Conservation (phyloP, 2,888 invertebrate genomes). For the Tridacna crocea region DNA sequence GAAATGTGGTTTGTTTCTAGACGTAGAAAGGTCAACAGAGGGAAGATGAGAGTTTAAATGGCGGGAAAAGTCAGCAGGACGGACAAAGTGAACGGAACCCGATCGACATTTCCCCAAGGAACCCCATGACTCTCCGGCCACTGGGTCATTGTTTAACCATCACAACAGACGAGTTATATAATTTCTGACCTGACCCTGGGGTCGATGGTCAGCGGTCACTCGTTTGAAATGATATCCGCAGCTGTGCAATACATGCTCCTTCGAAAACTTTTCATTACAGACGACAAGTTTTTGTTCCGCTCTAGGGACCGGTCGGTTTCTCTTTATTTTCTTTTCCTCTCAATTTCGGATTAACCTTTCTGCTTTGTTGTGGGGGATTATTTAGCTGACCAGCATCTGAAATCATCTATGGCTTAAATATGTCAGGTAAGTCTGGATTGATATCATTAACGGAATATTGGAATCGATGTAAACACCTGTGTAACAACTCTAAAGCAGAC, state of each 20-base stretch:
- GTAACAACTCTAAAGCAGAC: no score
- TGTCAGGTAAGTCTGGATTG: conserved; percentile 1
- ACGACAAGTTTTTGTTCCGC: neutral
- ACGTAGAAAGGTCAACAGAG: no score
- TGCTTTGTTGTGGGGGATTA: neutral
- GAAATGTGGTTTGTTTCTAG: no score
- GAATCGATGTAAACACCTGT: no score
- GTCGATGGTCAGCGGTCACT: conserved; percentile 40
- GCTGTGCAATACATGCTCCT: conserved; percentile 3
- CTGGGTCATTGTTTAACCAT: conserved; percentile 45
- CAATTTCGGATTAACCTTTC: neutral
- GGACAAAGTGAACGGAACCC: no score
- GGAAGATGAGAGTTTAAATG: no score
- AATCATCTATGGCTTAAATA: neutral
- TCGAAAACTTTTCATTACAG: conserved; percentile 9
- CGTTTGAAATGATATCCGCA: conserved; percentile 26
- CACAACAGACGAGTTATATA: conserved; percentile 53
- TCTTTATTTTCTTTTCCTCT: neutral
- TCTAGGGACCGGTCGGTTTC: neutral
- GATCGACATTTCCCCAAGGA: conserved; percentile 18
- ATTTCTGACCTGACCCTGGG: conserved; percentile 47
- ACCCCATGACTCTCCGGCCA: conserved; percentile 52
- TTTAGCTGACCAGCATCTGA: neutral
- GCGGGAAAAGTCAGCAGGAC: no score
- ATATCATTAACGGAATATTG: no score